Base-by-base conservation (phyloP, 2,888 invertebrate genomes). In the Eupithecia exiguata region DNA sequence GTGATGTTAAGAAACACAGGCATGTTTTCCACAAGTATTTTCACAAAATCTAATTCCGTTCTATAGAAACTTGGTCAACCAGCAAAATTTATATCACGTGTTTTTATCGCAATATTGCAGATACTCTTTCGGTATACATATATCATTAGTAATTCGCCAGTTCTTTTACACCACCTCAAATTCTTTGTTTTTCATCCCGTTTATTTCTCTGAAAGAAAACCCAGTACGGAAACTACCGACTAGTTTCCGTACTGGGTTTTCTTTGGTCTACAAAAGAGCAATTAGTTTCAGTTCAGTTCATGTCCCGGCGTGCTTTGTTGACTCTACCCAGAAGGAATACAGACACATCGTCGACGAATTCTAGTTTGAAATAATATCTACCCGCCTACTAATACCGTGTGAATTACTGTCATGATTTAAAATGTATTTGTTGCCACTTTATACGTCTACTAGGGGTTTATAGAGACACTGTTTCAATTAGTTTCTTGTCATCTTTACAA, bases 261-360 rank as follows among this genome's bases (percentile, higher is more conserved):
- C n/a, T n/a, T n/a, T n/a, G n/a, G n/a, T n/a, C 63, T 38, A 38
- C 38, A 36, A 43, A 68, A 65, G 67, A 62, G 40, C 35, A 79
- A 78, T 79, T 79, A 77, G 76, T 74, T 76, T 69, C 72, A 58
- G 70, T 70, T 68, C 69, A 69, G 63, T 63, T 71, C 66, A 66
- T 61, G 71, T 67, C 49, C 38, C 69, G 74, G 65, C 69, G 5
- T 14, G 30, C 53, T 68, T 75, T 71, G 75, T 62, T 35, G 16
- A 18, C 18, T 53, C 21, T 62, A 35, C 35, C 18, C 35, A 35
- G 35, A 62, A 16, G 0, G 16, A 30, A 61, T 30, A 14, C 6
- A 61, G 30, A 30, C 30, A 61, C 61, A 61, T 62, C 35, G 58
- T 5, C 25, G 14, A 58, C 12, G 58, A 58, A 25, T 25, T 25